phyloP scores from a whole-genome alignment of 1,140 invertebrate genomes.

The Aphidius ervi region DNA sequence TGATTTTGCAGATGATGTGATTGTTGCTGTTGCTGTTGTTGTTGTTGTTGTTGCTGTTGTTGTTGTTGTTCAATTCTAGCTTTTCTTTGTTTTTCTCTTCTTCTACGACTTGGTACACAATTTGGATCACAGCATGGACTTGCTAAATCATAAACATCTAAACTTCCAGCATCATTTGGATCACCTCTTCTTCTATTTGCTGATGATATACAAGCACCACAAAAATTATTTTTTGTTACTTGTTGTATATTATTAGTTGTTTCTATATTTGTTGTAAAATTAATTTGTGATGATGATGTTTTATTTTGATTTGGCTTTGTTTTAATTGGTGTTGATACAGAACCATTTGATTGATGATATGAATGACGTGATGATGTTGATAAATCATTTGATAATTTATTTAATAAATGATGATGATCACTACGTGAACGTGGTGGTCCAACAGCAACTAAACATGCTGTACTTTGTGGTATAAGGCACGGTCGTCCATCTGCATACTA shows the following conservation, averaged over 20 bases:
- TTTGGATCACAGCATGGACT: conserved; percentile 80
- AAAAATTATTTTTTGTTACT: conserved; percentile 55
- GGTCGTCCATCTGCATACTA: conserved; percentile 47
- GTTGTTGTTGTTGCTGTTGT: conserved; percentile 34
- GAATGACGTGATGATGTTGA: conserved; percentile 41
- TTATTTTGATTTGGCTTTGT: conserved; percentile 17
- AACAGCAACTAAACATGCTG: conserved; percentile 66
- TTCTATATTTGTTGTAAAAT: conserved; percentile 31
- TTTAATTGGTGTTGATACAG: conserved; percentile 24
- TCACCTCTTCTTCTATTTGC: conserved; percentile 40
- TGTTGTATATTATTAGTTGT: conserved; percentile 36
- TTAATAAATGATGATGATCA: conserved; percentile 62
- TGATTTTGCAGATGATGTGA: conserved; percentile 31
- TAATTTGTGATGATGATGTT: conserved; percentile 31
- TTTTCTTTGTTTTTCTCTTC: conserved; percentile 53
- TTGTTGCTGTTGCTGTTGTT: conserved; percentile 26
- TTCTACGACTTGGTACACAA: conserved; percentile 70
- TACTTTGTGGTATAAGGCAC: conserved; percentile 51
- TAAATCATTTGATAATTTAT: conserved; percentile 58
- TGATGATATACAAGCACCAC: conserved; percentile 69
- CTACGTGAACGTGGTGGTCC: conserved; percentile 62
- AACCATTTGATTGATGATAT: conserved; percentile 52
- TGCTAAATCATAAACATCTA: conserved; percentile 78
- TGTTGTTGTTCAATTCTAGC: conserved; percentile 41
- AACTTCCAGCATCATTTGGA: conserved; percentile 51